Conservation (phyloP, 2,113 vertebrate species). For the Pseudois nayaur region DNA sequence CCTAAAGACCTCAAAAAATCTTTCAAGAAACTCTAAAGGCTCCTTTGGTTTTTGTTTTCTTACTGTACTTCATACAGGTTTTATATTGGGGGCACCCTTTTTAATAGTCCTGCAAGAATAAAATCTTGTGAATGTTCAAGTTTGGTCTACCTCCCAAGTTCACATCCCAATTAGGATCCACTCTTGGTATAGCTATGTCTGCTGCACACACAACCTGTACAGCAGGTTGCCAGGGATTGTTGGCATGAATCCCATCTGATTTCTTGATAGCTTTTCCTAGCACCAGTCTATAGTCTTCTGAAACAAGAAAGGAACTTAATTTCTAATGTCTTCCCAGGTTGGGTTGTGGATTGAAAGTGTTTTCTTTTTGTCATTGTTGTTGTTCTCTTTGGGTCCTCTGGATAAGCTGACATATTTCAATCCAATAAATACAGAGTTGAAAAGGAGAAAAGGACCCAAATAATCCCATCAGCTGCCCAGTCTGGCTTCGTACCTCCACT, state of each 20-base stretch:
- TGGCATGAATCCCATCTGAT: not conserved
- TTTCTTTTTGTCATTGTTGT: not conserved
- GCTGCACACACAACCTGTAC: not conserved
- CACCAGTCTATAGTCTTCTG: not conserved
- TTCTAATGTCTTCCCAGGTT: not conserved
- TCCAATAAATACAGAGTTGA: not conserved
- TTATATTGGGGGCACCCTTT: not conserved
- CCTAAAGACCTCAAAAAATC: not conserved
- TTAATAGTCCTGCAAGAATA: not conserved
- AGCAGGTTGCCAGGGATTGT: not conserved
- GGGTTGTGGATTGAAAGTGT: not conserved
- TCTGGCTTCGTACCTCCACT: not conserved
- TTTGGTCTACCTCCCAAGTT: not conserved
- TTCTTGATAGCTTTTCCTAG: not conserved
- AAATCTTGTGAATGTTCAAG: not conserved
- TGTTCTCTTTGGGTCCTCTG: not conserved
- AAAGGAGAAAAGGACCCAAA: not conserved
- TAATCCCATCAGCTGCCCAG: not conserved
- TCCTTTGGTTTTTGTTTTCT: not conserved
- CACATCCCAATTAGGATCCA: too few relatives aligned
- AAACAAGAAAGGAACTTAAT: not conserved
- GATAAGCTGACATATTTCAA: not conserved
- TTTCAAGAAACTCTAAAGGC: too few relatives aligned
- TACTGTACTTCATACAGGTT: not conserved
- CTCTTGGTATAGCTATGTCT: not conserved